Conservation (phyloP, 2,113 vertebrate genomes). For the Sorex araneus region DNA sequence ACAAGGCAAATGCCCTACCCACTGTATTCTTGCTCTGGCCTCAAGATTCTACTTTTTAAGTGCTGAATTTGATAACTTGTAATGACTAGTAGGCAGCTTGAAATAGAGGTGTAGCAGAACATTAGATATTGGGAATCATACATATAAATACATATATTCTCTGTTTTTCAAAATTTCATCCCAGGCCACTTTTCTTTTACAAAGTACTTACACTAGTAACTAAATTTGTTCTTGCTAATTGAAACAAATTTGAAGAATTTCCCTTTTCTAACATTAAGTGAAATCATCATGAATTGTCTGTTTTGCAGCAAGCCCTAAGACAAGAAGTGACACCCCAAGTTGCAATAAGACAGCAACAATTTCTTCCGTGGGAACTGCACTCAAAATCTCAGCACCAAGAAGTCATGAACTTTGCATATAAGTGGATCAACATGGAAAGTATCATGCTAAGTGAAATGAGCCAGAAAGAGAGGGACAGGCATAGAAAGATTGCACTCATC, state of each 20-base stretch:
- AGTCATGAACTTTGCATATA: no score
- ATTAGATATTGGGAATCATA: not conserved
- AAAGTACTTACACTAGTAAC: not conserved
- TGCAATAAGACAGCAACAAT: not conserved
- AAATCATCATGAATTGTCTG: not conserved
- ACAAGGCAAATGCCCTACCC: no score
- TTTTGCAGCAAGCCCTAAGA: not conserved
- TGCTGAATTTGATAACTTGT: not conserved
- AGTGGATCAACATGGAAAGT: no score
- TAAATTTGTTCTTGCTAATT: not conserved
- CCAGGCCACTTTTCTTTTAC: not conserved
- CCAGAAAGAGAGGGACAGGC: no score
- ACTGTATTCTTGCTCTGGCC: no score
- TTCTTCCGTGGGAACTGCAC: not conserved
- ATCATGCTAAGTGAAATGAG: no score
- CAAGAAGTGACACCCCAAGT: not conserved
- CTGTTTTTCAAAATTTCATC: not conserved
- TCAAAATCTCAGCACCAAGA: not conserved
- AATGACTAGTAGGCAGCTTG: not conserved
- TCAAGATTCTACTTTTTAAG: constrained; percentile 15
- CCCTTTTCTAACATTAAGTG: not conserved
- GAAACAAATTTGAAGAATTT: not conserved
- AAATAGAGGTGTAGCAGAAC: not conserved
- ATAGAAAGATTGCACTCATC: no score
- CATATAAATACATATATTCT: not conserved